Conservation (phyloP, 2,113 vertebrate genomes). For the Saimiri boliviensis region DNA sequence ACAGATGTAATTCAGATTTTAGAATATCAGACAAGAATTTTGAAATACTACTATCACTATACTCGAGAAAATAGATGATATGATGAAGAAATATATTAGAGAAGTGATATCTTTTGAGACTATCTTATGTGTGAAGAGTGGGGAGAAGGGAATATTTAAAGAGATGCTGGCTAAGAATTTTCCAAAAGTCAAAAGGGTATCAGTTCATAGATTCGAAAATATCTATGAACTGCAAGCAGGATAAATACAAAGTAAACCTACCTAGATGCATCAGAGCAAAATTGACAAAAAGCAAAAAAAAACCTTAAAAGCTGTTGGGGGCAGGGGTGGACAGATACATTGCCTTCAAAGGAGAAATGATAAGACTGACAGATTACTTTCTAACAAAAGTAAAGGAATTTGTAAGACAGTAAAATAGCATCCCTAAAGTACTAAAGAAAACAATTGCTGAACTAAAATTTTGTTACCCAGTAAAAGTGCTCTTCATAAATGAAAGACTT, state of each 20-base stretch:
- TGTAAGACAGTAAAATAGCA: not conserved
- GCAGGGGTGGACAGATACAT: not conserved
- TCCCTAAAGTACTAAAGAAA: not conserved
- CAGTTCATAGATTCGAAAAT: not conserved
- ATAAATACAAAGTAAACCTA: not conserved
- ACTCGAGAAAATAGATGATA: not conserved
- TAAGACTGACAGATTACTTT: not conserved
- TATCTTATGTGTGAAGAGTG: not conserved
- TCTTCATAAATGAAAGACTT: not conserved
- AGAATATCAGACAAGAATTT: not conserved
- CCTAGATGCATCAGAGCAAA: not conserved
- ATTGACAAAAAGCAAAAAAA: not conserved
- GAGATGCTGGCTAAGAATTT: not conserved
- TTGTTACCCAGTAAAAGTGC: not conserved
- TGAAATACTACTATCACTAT: not conserved
- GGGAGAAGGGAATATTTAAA: not conserved
- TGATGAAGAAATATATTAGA: not conserved
- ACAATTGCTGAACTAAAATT: not conserved
- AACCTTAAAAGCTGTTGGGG: not conserved
- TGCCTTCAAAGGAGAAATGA: not conserved
- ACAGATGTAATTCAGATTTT: not conserved
- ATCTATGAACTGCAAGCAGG: not conserved
- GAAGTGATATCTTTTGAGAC: not conserved
- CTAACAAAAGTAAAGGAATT: not conserved
- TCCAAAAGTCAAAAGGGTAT: not conserved